These are phyloP conservation scores for Chaenocephalus aceratus DNA, from an alignment of 2,113 vertebrate genomes.

Conservation along the genomic window DNA sequence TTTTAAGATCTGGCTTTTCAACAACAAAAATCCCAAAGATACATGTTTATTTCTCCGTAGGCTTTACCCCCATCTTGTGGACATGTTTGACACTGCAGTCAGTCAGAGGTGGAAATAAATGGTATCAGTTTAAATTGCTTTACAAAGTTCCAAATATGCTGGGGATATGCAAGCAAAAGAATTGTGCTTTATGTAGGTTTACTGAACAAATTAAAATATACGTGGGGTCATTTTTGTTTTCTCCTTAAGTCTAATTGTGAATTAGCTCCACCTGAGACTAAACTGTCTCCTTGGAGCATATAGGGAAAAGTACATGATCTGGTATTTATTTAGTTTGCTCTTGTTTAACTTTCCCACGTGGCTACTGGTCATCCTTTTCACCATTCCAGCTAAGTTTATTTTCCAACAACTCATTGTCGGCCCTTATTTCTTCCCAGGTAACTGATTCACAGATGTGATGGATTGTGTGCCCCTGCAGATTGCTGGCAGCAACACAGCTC, in stretches of 20 bases:
- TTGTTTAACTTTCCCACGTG: background rate
- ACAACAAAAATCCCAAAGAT: background rate
- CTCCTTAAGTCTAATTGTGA: background rate
- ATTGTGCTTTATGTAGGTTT: background rate
- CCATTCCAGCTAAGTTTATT: background rate
- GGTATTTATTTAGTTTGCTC: background rate
- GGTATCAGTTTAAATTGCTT: background rate
- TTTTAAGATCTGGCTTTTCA: background rate
- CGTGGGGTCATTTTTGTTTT: no score
- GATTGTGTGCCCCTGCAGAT: constrained; percentile 36
- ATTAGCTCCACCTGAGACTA: background rate
- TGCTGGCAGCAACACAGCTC: constrained; percentile 27
- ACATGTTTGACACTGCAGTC: constrained; percentile 1
- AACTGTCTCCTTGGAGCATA: background rate
- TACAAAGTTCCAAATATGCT: background rate
- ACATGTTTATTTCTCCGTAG: background rate
- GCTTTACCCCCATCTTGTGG: constrained; percentile 34
- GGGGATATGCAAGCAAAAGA: background rate
- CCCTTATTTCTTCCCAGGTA: background rate
- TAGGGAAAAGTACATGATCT: background rate
- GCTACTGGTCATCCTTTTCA: background rate
- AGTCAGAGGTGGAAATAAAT: constrained; percentile 5
- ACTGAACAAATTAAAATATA: no score
- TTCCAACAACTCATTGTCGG: background rate
- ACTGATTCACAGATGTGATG: background rate